These are phyloP conservation scores for Luperina nickerlii DNA, from an alignment of 2,888 invertebrate species.

Conservation along the genomic window DNA sequence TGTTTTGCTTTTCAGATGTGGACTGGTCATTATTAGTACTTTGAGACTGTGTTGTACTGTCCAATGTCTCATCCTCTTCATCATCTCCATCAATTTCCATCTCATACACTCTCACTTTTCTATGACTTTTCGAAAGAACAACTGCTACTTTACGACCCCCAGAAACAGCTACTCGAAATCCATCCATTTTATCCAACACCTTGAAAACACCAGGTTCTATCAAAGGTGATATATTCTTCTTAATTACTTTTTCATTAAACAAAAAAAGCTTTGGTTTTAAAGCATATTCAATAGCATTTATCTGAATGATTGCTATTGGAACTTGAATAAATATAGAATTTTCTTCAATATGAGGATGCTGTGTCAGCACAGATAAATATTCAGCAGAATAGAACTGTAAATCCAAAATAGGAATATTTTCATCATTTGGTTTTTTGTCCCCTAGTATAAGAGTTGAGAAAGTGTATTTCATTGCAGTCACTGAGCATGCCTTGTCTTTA, in stretches of 20 bases:
- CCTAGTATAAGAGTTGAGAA: slow-evolving; percentile 86
- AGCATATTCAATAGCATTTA: slow-evolving; percentile 83
- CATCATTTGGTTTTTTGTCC: slow-evolving; percentile 74
- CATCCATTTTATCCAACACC: slow-evolving; percentile 92
- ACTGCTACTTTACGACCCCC: slow-evolving; percentile 96
- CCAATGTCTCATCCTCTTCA: slow-evolving; percentile 92
- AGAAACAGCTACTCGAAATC: slow-evolving; percentile 94
- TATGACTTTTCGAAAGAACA: slow-evolving; percentile 94
- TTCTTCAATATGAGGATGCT: slow-evolving; percentile 86
- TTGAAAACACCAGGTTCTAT: slow-evolving; percentile 89
- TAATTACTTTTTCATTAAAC: slow-evolving; percentile 85
- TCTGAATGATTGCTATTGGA: slow-evolving; percentile 85
- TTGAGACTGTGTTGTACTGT: slow-evolving; percentile 84
- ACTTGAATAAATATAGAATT: slow-evolving; percentile 87
- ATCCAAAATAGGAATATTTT: slow-evolving; percentile 91
- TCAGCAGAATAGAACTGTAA: slow-evolving; percentile 94
- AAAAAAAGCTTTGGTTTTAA: slow-evolving; percentile 82
- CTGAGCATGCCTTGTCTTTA: slow-evolving; percentile 80
- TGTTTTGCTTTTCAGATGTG: slow-evolving; percentile 73
- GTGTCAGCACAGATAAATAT: slow-evolving; percentile 93
- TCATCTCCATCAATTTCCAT: slow-evolving; percentile 98
- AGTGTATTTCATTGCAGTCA: slow-evolving; percentile 89
- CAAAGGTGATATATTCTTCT: slow-evolving; percentile 89
- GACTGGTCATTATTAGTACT: slow-evolving; percentile 77
- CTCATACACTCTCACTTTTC: slow-evolving; percentile 96